Evolutionary conservation across 2,797 vertebrate genomes (phyloP), one percentile per base, ranked within the genome.

Genomic region (Phataginus tricuspis): DNA sequence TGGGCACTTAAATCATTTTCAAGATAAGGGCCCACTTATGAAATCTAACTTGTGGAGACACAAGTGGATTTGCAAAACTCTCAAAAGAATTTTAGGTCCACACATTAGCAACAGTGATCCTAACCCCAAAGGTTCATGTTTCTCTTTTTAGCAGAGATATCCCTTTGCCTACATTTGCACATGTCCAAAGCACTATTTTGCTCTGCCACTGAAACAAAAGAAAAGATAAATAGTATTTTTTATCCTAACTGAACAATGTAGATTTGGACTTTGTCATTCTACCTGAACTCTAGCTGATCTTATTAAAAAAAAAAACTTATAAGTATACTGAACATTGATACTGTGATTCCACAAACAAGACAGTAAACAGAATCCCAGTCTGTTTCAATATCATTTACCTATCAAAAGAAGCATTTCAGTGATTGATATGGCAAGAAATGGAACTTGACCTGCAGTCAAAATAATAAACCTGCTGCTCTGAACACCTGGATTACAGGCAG

Each of bases 191-290:
- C 79, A 27, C 11, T 45, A 45, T 0, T 15, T 14, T 89, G 95
- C 95, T 71, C 59, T 93, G 23, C 51, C 59, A 10, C 7, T n/a
- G 88, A 75, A n/a, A 51, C 86, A 74, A 63, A 45, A 2, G n/a
- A 61, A 61, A 89, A 57, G 74, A 45, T 4, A 78, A 87, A 51
- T 0, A 18, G n/a, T 14, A 14, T 34, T 31, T 93, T 53, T 68
- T 49, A n/a, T 64, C 49, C 74, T 34, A 45, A 57, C 19, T 27
- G 84, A 86, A 84, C 18, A 74, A 80, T 39, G 19, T 1, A 11
- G 7, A 23, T 57, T 42, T 91, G 57, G 97, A 71, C 86, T 97
- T 49, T 57, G 97, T 45, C 6, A 27, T 51, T 39, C 49, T n/a
- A 64, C 53, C 82, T 27, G 37, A 64, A 34, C 1, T 29, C 61